A percentile compares a stretch with the other conserved stretches of the same genome.
These are phyloP conservation scores for Trematomus bernacchii DNA, from an alignment of 2,797 vertebrate genomes.

Conservation along the genomic window DNA sequence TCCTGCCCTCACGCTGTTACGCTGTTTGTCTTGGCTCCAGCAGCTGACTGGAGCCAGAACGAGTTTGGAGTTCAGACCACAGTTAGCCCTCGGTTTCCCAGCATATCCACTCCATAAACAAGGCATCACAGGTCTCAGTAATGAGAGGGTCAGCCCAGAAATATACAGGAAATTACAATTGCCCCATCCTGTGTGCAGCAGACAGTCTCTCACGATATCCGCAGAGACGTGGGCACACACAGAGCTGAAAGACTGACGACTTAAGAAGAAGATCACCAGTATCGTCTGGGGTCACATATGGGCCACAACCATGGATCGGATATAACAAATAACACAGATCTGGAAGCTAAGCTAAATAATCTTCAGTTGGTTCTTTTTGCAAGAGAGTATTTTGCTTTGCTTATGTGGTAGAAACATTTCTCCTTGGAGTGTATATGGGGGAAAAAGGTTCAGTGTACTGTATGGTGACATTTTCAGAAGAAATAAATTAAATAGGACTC, in stretches of 20 bases:
- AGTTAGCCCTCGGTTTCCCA: constrained; percentile 61
- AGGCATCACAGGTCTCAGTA: constrained; percentile 56
- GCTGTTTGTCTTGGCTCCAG: constrained; percentile 55
- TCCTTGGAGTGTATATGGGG: neutral
- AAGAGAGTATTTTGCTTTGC: neutral
- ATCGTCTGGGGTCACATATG: neutral
- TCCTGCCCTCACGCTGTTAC: constrained; percentile 26
- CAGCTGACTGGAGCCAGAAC: constrained; percentile 45
- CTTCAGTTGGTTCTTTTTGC: neutral
- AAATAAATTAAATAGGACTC: neutral
- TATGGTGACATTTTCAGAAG: neutral
- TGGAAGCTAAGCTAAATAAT: neutral
- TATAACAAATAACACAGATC: constrained; percentile 2
- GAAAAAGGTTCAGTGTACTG: neutral
- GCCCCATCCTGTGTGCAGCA: constrained; percentile 42
- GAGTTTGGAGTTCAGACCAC: constrained; percentile 58
- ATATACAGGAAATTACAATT: constrained; percentile 65
- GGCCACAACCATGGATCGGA: neutral
- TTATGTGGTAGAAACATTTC: neutral
- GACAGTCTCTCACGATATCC: constrained; percentile 32
- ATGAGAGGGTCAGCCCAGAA: constrained; percentile 66
- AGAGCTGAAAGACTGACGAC: neutral
- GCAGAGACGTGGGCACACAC: constrained; percentile 1
- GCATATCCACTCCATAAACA: constrained; percentile 67
- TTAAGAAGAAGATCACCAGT: neutral